Evolutionary conservation across 2,888 invertebrate species (phyloP).

Genomic region (Tenthredo livida): DNA sequence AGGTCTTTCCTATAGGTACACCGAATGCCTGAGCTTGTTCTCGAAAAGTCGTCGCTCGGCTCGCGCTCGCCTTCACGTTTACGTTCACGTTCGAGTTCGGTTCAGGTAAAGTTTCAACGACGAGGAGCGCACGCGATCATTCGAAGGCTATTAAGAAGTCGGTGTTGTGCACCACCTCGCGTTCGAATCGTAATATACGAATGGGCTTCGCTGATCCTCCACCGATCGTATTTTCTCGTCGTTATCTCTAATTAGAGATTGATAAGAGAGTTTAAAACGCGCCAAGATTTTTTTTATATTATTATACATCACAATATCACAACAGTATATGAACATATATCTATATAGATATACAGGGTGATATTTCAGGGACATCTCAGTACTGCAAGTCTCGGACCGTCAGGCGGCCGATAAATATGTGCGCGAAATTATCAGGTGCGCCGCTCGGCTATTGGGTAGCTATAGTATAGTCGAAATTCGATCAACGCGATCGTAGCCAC

Average conservation of each 20-base stretch:
- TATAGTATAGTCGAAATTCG: too few relatives aligned
- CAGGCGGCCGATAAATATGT: too few relatives aligned
- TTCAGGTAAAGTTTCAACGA: conserved; percentile 6
- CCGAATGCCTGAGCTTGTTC: conserved; percentile 48
- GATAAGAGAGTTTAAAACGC: neutral
- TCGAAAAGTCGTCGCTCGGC: conserved; percentile 32
- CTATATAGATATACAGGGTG: too few relatives aligned
- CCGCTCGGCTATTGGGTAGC: too few relatives aligned
- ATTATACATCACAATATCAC: too few relatives aligned
- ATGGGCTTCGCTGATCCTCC: neutral
- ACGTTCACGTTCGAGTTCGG: neutral
- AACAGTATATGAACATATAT: too few relatives aligned
- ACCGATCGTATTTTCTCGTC: neutral
- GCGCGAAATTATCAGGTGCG: too few relatives aligned
- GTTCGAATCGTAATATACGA: neutral
- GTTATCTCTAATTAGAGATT: neutral
- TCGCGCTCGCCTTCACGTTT: neutral
- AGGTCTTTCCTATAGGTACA: conserved; percentile 38
- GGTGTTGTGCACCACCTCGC: neutral
- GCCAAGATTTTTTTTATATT: too few relatives aligned
- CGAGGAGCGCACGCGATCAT: neutral
- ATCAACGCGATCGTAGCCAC: too few relatives aligned
- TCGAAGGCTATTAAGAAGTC: conserved; percentile 7
- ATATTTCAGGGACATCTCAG: too few relatives aligned
- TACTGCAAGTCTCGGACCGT: too few relatives aligned